phyloP scores from a whole-genome alignment of 2,113 vertebrate genomes.

The Apistogramma diplotaenia region DNA sequence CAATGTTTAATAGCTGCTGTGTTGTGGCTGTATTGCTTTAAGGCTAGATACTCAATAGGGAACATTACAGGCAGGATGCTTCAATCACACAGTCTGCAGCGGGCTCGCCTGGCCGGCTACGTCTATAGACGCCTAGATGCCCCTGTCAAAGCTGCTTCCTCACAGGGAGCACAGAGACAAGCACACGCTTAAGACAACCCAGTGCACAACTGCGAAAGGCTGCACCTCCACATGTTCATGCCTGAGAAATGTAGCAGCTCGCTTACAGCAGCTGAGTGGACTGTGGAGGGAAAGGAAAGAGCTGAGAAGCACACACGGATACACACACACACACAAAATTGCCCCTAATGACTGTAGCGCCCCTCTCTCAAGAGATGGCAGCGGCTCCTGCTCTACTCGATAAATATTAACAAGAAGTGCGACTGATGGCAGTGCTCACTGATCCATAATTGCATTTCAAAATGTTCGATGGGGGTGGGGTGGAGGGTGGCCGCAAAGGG shows the following conservation, averaged over 20 bases:
- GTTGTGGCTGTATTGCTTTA: slow-evolving; percentile 39
- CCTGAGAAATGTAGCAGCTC: slow-evolving; percentile 66
- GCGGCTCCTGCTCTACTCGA: slow-evolving; percentile 72
- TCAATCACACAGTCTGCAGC: slow-evolving; percentile 65
- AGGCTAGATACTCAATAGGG: slow-evolving; percentile 48
- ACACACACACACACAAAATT: slow-evolving; percentile 43
- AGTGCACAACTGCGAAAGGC: slow-evolving; percentile 34
- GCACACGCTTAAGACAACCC: slow-evolving; percentile 53
- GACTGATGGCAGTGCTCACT: slow-evolving; percentile 78
- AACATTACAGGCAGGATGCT: slow-evolving; percentile 57
- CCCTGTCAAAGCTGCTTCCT: slow-evolving; percentile 67
- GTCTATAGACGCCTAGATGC: slow-evolving; percentile 57
- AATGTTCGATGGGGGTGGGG: slow-evolving; percentile 51
- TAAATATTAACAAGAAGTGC: slow-evolving; percentile 81
- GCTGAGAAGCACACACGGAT: neutral
- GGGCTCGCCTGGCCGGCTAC: slow-evolving; percentile 39
- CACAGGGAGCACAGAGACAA: slow-evolving; percentile 49
- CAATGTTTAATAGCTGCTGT: slow-evolving; percentile 39
- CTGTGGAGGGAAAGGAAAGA: slow-evolving; percentile 43
- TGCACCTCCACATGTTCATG: slow-evolving; percentile 66
- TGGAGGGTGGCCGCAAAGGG: slow-evolving; percentile 5
- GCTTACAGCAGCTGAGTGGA: slow-evolving; percentile 64
- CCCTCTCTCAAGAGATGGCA: slow-evolving; percentile 71
- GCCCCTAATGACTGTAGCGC: slow-evolving; percentile 73
- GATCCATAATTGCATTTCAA: slow-evolving; percentile 82